Conservation (phyloP, 2,113 vertebrate species). For the Antennarius striatus region DNA sequence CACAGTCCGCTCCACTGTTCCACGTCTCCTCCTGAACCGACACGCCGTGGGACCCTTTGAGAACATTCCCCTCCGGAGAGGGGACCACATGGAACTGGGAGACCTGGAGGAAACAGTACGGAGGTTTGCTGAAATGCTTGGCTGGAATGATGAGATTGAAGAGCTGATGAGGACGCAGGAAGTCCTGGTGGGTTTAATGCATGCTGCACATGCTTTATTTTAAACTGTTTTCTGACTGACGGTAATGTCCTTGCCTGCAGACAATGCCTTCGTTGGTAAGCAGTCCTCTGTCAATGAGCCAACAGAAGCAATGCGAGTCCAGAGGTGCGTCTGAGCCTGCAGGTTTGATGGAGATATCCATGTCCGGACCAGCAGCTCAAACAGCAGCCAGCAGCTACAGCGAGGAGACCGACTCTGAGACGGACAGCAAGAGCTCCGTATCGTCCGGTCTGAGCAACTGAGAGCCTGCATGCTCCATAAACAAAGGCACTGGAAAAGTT, state of each 20-base stretch:
- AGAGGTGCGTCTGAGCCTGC: constrained; percentile 26
- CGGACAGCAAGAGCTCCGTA: constrained; percentile 68
- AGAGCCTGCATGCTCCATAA: constrained; percentile 4
- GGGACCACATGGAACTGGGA: constrained; percentile 78
- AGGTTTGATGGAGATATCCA: constrained; percentile 19
- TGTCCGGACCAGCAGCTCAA: constrained; percentile 27
- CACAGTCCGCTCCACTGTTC: constrained; percentile 75
- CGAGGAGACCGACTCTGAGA: constrained; percentile 75
- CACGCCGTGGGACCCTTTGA: constrained; percentile 78
- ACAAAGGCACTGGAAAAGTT: constrained; percentile 6
- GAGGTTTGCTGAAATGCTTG: constrained; percentile 73
- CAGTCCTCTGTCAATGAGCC: constrained; percentile 2
- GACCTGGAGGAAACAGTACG: constrained; percentile 73
- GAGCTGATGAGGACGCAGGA: constrained; percentile 74
- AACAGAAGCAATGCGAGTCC: neutral
- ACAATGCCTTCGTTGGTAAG: constrained; percentile 21
- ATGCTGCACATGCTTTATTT: too few relatives aligned
- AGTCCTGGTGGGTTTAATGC: constrained; percentile 42
- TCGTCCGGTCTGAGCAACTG: constrained; percentile 63
- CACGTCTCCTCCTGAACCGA: constrained; percentile 80
- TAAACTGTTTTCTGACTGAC: neutral
- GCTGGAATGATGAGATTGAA: constrained; percentile 75
- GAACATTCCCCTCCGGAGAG: constrained; percentile 63
- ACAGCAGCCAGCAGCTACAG: constrained; percentile 43
- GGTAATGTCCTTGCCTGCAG: constrained; percentile 31